phyloP scores from a whole-genome alignment of 2,113 vertebrate genomes.

The Equus przewalskii region DNA sequence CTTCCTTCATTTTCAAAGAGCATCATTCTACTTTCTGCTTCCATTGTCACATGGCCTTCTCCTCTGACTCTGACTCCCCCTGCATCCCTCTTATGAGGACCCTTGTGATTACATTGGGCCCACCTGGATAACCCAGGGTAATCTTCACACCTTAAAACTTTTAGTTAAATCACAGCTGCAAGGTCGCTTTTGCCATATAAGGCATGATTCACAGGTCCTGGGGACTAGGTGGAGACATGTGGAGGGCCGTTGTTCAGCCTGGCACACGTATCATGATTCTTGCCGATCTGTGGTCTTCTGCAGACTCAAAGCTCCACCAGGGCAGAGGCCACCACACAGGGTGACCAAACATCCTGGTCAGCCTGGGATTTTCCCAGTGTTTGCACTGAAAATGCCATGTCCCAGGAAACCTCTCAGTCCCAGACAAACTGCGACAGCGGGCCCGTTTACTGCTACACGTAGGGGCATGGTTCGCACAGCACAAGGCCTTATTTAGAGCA shows the following conservation, averaged over 20 bases:
- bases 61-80: background rate
- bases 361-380: background rate
- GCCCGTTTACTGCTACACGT: background rate
- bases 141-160: background rate
- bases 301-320: background rate
- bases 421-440: background rate
- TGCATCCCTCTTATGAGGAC: background rate
- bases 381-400: background rate
- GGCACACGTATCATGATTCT: background rate
- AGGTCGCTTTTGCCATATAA: background rate
- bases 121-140: background rate
- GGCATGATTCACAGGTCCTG: background rate
- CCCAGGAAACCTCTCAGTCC: background rate
- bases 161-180: background rate
- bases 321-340: background rate
- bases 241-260: background rate
- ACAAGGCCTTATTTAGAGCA: no score
- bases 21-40: background rate
- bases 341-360: background rate
- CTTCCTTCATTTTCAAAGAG: background rate
- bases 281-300: background rate
- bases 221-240: background rate
- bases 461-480: accelerated
- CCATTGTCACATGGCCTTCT: background rate
- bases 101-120: no score